A percentile compares a stretch with the other conserved stretches of the same genome.
Evolutionary conservation across 2,113 vertebrate genomes (phyloP).

Genomic region (Promerops cafer): DNA sequence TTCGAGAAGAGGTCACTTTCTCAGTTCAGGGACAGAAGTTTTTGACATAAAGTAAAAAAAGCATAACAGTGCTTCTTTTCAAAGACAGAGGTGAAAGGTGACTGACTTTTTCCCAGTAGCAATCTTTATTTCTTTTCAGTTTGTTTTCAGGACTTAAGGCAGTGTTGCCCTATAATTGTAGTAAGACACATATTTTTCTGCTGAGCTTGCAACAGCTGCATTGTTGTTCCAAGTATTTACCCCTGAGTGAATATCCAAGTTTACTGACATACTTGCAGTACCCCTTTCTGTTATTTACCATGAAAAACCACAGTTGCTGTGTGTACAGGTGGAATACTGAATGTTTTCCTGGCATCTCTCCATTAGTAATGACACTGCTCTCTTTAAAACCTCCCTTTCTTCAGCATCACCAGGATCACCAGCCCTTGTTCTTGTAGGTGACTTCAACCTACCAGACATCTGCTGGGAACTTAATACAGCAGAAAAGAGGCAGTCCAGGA

Average conservation of each 20-base stretch:
- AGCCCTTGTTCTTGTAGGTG: neutral
- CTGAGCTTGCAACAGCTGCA: neutral
- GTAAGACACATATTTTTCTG: neutral
- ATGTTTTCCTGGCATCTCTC: neutral
- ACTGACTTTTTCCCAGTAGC: neutral
- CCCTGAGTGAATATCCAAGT: neutral
- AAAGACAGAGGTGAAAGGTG: neutral
- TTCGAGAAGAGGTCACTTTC: neutral
- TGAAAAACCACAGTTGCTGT: neutral
- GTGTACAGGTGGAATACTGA: no score
- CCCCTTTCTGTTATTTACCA: neutral
- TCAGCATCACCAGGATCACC: neutral
- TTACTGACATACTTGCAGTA: rapidly evolving
- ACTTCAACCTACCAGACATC: neutral
- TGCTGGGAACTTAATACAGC: neutral
- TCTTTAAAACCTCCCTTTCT: neutral
- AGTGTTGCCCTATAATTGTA: neutral
- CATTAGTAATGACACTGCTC: neutral
- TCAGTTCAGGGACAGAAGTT: neutral
- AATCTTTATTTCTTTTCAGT: neutral
- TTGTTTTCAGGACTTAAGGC: neutral
- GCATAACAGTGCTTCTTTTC: neutral
- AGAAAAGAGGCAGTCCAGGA: neutral
- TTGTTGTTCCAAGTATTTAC: neutral
- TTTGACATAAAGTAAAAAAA: neutral